Evolutionary conservation across 1,140 invertebrate genomes (phyloP), one percentile per base, ranked within the genome.

Genomic region (Scaptomyza montana): DNA sequence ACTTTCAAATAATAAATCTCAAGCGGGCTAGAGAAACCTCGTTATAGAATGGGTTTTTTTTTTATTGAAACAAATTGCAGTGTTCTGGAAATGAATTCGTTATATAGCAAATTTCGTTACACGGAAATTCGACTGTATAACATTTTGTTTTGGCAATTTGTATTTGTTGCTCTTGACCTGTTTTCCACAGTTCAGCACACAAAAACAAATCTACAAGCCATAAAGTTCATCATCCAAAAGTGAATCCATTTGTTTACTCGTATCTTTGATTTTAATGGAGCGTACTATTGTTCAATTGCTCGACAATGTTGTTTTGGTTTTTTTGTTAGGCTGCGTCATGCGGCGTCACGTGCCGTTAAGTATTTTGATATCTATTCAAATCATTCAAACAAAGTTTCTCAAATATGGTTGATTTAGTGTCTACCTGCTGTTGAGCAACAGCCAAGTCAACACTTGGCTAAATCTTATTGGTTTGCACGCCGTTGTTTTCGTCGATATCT

Each of bases 151-250:
- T 25, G 43, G 33, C 59, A 19, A 41, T 47, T 45, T 25, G 9
- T 72, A 13, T 36, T 3, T 9, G 51, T 13, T 63, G 65, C 65
- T 67, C 71, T 74, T 74, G 65, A 74, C 71, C 71, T 39, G 53
- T 45, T 74, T 74, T 50, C 53, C 65, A 69, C 57, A 69, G 68
- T 71, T 71, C 62, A 64, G 60, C 67, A 63, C 56, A n/a, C 64
- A 41, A 2, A 43, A 57, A n/a, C 51, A 53, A 43, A 71, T 51
- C 53, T 30, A 36, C 9, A 21, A 36, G 56, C 59, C 50, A 71
- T 54, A 53, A 56, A 74, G 45, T 73, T 62, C 36, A 49, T 62
- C 36, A 49, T 16, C 50, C 8, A 16, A 28, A 60, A 53, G 10
- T 8, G 36, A 65, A 47, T 49, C n/a, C 36, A 47, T 43, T 71